These are phyloP conservation scores for Artemia sp. DNA, from an alignment of 2,888 invertebrate species.

Conservation along the genomic window DNA sequence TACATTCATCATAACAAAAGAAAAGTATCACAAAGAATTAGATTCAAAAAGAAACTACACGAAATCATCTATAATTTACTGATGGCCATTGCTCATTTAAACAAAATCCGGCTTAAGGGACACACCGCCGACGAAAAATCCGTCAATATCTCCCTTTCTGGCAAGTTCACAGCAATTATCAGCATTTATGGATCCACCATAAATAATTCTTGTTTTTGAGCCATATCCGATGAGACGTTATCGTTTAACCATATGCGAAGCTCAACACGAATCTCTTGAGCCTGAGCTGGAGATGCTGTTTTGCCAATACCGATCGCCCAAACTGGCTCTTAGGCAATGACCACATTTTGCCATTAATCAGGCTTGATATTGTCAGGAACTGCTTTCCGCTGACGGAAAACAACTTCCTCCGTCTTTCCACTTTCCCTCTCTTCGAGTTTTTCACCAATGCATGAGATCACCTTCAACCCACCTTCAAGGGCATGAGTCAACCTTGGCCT, in stretches of 20 bases:
- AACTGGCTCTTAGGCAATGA: slow-evolving; percentile 96
- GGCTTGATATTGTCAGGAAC: slow-evolving; percentile 54
- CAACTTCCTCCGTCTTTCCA: slow-evolving; percentile 86
- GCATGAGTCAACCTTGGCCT: slow-evolving; percentile 35
- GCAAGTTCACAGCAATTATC: no score
- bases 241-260: slow-evolving; percentile 40
- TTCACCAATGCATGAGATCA: slow-evolving; percentile 95
- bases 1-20: no score
- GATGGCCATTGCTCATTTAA: no score
- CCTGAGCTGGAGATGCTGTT: slow-evolving; percentile 89
- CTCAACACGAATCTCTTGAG: slow-evolving; percentile 79
- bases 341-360: slow-evolving; percentile 64
- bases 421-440: slow-evolving; percentile 84
- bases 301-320: slow-evolving; percentile 99
- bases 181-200: no score
- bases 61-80: no score
- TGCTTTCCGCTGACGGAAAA: slow-evolving; percentile 34
- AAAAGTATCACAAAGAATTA: no score
- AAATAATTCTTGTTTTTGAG: no score
- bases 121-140: no score
- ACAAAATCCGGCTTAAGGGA: no score
- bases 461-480: slow-evolving; percentile 35
- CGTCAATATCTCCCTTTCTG: no score
- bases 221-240: no score
- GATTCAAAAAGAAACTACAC: no score